A percentile compares a stretch with the other conserved stretches of the same genome.
Conservation (phyloP, 2,888 invertebrate species). For the Campoplex nolae region DNA sequence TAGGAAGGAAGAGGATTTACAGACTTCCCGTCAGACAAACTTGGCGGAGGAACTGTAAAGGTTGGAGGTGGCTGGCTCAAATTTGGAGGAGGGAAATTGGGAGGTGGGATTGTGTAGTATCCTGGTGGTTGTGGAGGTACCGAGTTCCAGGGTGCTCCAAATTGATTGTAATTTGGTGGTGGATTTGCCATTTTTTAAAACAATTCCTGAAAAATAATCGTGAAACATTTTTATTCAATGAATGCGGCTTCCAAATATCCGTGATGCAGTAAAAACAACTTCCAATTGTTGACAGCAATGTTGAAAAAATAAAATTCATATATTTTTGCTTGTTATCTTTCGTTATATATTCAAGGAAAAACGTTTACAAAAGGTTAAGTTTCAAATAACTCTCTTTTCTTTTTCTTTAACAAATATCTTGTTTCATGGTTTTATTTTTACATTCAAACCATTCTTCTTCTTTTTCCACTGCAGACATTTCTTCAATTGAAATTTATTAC, state of each 20-base stretch:
- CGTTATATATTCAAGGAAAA: no score
- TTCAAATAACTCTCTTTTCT: no score
- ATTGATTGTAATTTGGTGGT: constrained; percentile 69
- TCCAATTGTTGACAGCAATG: no score
- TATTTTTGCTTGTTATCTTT: background rate
- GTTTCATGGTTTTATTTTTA: no score
- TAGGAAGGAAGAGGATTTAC: constrained; percentile 69
- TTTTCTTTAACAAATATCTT: no score
- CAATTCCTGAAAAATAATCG: background rate
- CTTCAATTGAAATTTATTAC: no score
- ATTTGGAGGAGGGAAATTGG: constrained; percentile 77
- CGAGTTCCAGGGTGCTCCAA: constrained; percentile 72
- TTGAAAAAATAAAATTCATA: no score
- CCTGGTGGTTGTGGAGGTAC: constrained; percentile 69
- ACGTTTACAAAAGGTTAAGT: no score
- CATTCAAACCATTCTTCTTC: background rate
- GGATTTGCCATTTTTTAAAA: constrained; percentile 73
- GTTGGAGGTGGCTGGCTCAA: constrained; percentile 72
- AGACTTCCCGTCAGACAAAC: constrained; percentile 65
- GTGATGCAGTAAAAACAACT: no score
- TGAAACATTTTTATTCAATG: background rate
- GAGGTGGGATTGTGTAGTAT: constrained; percentile 74
- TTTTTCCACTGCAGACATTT: background rate
- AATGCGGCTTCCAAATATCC: no score
- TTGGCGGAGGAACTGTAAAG: constrained; percentile 71